Evolutionary conservation across 2,888 invertebrate species (phyloP).

Genomic region (Deilephila porcellus): DNA sequence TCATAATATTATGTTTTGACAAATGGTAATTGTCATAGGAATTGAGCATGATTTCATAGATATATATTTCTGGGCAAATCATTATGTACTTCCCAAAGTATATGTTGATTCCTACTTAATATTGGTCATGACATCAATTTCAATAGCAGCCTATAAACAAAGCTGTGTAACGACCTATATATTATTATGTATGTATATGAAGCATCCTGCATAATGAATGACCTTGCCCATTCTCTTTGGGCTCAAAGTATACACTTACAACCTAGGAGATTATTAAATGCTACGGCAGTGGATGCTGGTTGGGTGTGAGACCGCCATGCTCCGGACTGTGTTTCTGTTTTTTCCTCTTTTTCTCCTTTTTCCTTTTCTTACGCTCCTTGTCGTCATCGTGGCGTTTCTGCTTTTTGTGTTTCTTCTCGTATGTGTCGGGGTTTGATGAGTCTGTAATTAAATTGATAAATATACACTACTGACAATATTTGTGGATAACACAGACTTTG

Average conservation of each 20-base stretch:
- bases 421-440: slow-evolving; percentile 90
- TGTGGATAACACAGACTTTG: too few species aligned
- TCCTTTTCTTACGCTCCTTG: slow-evolving; percentile 95
- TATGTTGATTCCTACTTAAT: too few species aligned
- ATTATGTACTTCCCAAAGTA: too few species aligned
- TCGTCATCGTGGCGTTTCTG: slow-evolving; percentile 97
- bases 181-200: too few species aligned
- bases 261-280: slow-evolving; percentile 35
- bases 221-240: slow-evolving; percentile 58
- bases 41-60: too few species aligned
- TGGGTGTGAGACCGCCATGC: slow-evolving; percentile 87
- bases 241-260: slow-evolving; percentile 53
- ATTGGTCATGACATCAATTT: too few species aligned
- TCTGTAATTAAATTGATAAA: slow-evolving; percentile 63
- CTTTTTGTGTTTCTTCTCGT: slow-evolving; percentile 98
- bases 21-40: too few species aligned
- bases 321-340: slow-evolving; percentile 97
- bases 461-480: too few species aligned
- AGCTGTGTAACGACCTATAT: too few species aligned
- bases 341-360: slow-evolving; percentile 98
- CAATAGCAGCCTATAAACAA: too few species aligned
- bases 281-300: slow-evolving; percentile 74
- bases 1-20: too few species aligned
- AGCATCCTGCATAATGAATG: not conserved
- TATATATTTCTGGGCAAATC: too few species aligned